phyloP scores from a whole-genome alignment of 2,888 invertebrate species.

The Heliconius cydno region DNA sequence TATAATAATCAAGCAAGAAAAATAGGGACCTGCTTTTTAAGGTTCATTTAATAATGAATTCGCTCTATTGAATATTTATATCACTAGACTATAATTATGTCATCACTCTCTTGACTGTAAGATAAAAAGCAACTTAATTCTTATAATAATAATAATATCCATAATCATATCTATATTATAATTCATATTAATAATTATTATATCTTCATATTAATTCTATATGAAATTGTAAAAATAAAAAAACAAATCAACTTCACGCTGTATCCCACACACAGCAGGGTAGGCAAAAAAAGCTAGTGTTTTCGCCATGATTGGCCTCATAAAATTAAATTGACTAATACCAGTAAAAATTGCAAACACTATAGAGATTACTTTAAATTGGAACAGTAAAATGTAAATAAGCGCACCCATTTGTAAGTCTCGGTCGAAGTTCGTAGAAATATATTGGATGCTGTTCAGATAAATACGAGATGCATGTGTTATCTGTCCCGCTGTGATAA shows the following conservation, averaged over 20 bases:
- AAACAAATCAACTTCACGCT: no score
- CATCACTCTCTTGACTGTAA: no score
- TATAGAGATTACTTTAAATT: neutral
- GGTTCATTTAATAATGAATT: neutral
- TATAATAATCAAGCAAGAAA: neutral
- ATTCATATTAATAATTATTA: no score
- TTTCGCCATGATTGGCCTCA: no score
- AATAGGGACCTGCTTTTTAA: neutral
- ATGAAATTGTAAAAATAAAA: no score
- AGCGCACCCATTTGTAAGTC: neutral
- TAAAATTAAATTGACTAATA: no score
- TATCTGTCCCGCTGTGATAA: neutral
- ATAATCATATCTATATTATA: no score
- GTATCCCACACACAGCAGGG: no score
- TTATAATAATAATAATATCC: no score
- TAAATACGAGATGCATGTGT: neutral
- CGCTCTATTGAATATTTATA: neutral
- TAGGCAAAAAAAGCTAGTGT: no score
- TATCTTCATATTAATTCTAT: no score
- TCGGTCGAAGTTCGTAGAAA: neutral
- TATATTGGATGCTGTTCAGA: neutral
- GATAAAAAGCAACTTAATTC: neutral
- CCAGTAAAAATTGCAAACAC: neutral
- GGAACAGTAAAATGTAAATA: neutral
- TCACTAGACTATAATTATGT: neutral